Percentiles rank a stretch among this genome's conserved stretches.
Conservation (phyloP, 2,888 invertebrate genomes). For the Habrosyne pyritoides region DNA sequence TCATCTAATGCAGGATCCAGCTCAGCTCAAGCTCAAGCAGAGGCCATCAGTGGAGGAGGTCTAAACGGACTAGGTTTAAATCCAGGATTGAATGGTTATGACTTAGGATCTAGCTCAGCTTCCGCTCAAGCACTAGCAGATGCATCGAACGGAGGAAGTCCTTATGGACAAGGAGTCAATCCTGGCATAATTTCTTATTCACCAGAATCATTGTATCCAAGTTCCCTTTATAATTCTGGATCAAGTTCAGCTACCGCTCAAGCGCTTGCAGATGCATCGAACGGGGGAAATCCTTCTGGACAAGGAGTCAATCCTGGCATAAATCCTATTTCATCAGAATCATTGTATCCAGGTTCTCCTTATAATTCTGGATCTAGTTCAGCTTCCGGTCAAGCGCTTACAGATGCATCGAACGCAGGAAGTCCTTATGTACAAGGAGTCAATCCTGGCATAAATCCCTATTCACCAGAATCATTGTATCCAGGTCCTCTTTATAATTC, state of each 20-base stretch:
- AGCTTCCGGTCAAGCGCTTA: neutral
- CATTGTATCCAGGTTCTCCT: neutral
- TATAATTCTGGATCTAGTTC: neutral
- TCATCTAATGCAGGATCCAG: neutral
- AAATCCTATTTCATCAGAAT: neutral
- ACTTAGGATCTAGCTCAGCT: neutral
- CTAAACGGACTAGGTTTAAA: neutral
- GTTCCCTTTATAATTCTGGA: neutral
- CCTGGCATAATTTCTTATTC: neutral
- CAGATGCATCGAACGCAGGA: neutral
- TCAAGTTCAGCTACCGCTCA: neutral
- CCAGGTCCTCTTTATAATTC: neutral
- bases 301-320: neutral
- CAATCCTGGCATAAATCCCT: neutral
- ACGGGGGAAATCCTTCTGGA: neutral
- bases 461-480: neutral
- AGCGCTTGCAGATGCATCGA: neutral
- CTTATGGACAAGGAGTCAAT: neutral
- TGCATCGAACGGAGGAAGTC: neutral
- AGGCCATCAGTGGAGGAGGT: neutral
- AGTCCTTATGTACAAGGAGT: neutral
- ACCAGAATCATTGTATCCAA: neutral
- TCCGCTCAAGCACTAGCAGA: conserved; percentile 8
- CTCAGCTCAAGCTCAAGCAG: neutral
- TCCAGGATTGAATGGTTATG: neutral